Percentiles rank a stretch among this genome's conserved stretches.
Evolutionary conservation across 2,888 invertebrate species (phyloP).

Genomic region (Limnephilus lunatus): DNA sequence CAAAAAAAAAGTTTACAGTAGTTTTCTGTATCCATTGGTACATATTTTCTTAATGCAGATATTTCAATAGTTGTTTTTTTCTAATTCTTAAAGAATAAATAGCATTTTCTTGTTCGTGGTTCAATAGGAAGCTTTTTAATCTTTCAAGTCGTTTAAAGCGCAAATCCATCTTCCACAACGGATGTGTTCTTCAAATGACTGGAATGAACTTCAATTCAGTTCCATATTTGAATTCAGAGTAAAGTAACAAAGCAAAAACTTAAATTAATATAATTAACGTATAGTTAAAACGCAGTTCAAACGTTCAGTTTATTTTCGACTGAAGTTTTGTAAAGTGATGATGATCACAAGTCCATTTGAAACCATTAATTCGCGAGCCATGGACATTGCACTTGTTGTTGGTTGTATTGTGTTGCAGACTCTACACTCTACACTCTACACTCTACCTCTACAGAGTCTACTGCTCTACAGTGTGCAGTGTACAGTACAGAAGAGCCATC

Average conservation of each 20-base stretch:
- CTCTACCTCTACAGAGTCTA: neutral
- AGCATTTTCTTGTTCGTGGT: too few species aligned
- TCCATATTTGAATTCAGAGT: neutral
- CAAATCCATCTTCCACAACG: too few species aligned
- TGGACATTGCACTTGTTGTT: neutral
- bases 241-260: neutral
- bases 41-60: too few species aligned
- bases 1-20: too few species aligned
- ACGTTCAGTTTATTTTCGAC: neutral
- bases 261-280: neutral
- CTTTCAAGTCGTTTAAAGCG: too few species aligned
- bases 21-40: too few species aligned
- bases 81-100: too few species aligned
- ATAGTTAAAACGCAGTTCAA: neutral
- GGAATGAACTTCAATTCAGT: too few species aligned
- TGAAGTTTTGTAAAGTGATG: neutral
- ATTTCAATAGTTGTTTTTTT: too few species aligned
- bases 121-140: too few species aligned
- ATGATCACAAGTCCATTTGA: neutral
- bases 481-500: neutral
- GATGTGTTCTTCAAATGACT: too few species aligned
- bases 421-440: too few species aligned
- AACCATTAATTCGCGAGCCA: neutral
- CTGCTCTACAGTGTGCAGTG: neutral
- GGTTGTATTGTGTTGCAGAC: neutral